A percentile compares a stretch with the other conserved stretches of the same genome.
phyloP scores from a whole-genome alignment of 2,113 vertebrate species.

The Lepus americanus region DNA sequence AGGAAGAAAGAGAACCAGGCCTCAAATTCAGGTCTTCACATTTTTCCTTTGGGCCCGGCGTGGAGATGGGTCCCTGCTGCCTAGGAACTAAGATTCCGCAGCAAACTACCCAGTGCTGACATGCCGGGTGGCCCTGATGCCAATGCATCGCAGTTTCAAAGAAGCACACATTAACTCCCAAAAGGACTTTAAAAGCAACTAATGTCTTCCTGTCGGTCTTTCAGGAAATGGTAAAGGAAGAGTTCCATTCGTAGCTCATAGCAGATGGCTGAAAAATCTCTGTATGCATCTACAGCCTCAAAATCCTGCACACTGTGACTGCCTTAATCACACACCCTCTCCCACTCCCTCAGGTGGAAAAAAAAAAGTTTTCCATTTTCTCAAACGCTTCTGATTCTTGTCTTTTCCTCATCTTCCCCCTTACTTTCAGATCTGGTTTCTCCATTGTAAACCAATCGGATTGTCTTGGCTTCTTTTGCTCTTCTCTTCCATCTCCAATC shows the following conservation, averaged over 20 bases:
- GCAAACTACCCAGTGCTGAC: background rate
- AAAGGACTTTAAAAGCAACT: background rate
- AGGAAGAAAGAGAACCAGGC: background rate
- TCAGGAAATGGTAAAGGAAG: conserved; percentile 32
- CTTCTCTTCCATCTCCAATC: background rate
- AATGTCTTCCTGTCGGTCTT: background rate
- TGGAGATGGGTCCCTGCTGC: background rate
- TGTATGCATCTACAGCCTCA: background rate
- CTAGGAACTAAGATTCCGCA: background rate
- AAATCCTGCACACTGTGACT: background rate
- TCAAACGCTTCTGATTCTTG: conserved; percentile 11
- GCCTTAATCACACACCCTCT: background rate
- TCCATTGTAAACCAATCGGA: background rate
- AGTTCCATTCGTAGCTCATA: background rate
- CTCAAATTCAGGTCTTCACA: background rate
- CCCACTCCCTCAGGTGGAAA: background rate
- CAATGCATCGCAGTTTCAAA: background rate
- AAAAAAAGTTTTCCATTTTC: background rate
- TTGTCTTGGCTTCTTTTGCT: background rate
- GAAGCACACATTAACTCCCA: background rate
- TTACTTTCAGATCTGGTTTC: background rate
- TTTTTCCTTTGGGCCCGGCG: background rate
- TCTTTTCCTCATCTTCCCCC: background rate
- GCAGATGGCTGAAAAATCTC: background rate
- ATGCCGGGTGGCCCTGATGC: background rate